Conservation (phyloP, 2,113 vertebrate species). For the Tricholaema leucomelas region DNA sequence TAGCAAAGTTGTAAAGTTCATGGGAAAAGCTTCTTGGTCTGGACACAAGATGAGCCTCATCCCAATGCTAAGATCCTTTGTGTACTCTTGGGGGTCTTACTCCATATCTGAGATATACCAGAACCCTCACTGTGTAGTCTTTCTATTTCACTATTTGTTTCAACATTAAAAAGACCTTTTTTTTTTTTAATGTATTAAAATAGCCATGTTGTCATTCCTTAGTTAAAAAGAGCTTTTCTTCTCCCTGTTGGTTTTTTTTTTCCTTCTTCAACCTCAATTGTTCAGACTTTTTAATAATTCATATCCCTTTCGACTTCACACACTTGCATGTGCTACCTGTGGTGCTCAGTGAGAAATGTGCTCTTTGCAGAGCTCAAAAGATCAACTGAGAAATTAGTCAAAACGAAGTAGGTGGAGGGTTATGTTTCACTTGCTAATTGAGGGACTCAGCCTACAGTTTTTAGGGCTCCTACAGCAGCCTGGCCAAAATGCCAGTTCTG, state of each 20-base stretch:
- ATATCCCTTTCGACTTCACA: conserved; percentile 40
- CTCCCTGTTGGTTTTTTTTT: background rate
- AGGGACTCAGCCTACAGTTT: background rate
- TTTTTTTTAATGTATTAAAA: conserved; percentile 29
- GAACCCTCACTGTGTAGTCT: background rate
- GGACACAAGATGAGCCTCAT: background rate
- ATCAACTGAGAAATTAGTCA: conserved; percentile 47
- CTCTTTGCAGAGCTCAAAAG: conserved; percentile 39
- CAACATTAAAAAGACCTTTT: conserved; percentile 21
- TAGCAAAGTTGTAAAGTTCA: background rate
- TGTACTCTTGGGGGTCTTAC: background rate
- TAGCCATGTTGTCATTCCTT: background rate
- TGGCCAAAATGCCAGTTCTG: background rate
- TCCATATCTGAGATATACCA: background rate
- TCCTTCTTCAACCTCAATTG: background rate
- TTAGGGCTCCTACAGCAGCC: background rate
- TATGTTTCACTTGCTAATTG: conserved; percentile 30
- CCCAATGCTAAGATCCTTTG: background rate
- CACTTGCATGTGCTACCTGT: conserved; percentile 26
- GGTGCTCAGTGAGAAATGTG: conserved; percentile 29
- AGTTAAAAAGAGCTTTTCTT: conserved; percentile 34
- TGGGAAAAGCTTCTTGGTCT: background rate
- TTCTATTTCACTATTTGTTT: background rate
- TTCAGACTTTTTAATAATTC: conserved; percentile 54
- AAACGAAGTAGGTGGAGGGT: background rate